Conservation (phyloP, 2,888 invertebrate genomes). For the Ochropacha duplaris region DNA sequence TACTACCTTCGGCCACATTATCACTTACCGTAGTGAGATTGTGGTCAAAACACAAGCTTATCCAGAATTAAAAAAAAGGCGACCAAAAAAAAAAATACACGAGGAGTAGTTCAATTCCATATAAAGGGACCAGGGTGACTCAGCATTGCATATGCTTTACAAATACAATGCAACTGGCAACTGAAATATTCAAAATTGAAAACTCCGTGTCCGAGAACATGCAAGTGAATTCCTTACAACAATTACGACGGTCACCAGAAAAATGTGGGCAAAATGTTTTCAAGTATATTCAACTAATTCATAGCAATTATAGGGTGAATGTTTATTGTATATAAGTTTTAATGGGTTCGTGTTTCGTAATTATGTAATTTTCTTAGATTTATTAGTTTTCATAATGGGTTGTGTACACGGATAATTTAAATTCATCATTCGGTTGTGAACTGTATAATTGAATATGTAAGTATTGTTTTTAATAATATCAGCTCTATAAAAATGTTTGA, state of each 20-base stretch:
- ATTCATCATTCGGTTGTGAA: background rate
- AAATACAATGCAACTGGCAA: conserved; percentile 15
- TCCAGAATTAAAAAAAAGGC: too few relatives aligned
- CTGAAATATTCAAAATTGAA: conserved; percentile 19
- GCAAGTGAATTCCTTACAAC: conserved; percentile 48
- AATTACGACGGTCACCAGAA: conserved; percentile 39
- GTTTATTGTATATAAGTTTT: conserved; percentile 7
- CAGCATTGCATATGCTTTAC: background rate
- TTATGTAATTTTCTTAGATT: conserved; percentile 18
- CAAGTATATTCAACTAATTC: conserved; percentile 3
- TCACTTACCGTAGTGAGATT: too few relatives aligned
- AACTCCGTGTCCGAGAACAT: conserved; percentile 36
- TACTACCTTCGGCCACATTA: too few relatives aligned
- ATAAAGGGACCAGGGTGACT: background rate
- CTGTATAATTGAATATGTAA: background rate
- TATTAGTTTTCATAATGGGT: conserved; percentile 2
- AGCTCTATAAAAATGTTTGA: too few relatives aligned
- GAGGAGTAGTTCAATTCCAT: too few relatives aligned
- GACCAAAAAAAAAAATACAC: too few relatives aligned
- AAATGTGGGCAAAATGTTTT: conserved; percentile 25
- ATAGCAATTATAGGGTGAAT: conserved; percentile 4
- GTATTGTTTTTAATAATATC: too few relatives aligned
- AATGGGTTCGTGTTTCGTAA: conserved; percentile 10
- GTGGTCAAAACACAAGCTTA: too few relatives aligned
- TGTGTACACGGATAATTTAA: background rate